Evolutionary conservation across 2,888 invertebrate genomes (phyloP).

Genomic region (Acanthosoma haemorrhoidale): DNA sequence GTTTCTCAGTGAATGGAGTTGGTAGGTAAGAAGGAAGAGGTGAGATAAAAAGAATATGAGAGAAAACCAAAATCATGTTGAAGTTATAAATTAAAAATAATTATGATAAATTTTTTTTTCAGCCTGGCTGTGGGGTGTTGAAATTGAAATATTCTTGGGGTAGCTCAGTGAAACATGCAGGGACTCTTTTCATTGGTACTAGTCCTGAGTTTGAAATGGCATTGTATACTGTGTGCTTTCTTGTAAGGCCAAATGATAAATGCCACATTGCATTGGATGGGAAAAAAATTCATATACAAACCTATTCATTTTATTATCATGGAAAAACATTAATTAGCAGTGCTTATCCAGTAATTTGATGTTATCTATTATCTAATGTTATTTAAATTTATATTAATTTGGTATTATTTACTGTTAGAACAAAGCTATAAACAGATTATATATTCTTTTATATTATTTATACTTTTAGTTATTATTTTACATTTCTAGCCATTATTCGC

Average conservation of each 20-base stretch:
- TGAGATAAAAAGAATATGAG: too few species aligned
- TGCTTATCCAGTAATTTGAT: slow-evolving; percentile 36
- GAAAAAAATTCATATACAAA: slow-evolving; percentile 47
- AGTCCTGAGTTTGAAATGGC: slow-evolving; percentile 59
- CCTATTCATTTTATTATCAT: slow-evolving; percentile 37
- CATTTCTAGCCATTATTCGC: too few species aligned
- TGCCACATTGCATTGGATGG: slow-evolving; percentile 49
- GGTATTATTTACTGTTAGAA: too few species aligned
- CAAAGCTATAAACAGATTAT: too few species aligned
- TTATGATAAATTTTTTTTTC: too few species aligned
- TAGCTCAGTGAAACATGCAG: slow-evolving; percentile 46
- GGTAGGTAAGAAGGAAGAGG: too few species aligned
- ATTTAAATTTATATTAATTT: too few species aligned
- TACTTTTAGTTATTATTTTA: too few species aligned
- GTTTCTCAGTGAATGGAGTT: too few species aligned
- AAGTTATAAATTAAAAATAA: too few species aligned
- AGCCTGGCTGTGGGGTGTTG: slow-evolving; percentile 46
- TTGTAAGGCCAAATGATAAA: slow-evolving; percentile 49
- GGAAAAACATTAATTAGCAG: slow-evolving; percentile 33
- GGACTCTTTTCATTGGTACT: slow-evolving; percentile 50
- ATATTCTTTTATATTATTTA: too few species aligned
- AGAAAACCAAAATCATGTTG: too few species aligned
- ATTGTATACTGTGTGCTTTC: slow-evolving; percentile 56
- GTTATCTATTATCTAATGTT: background rate
- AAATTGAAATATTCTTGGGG: slow-evolving; percentile 48